Evolutionary conservation across 2,113 vertebrate species (phyloP).

Genomic region (Scortum barcoo): DNA sequence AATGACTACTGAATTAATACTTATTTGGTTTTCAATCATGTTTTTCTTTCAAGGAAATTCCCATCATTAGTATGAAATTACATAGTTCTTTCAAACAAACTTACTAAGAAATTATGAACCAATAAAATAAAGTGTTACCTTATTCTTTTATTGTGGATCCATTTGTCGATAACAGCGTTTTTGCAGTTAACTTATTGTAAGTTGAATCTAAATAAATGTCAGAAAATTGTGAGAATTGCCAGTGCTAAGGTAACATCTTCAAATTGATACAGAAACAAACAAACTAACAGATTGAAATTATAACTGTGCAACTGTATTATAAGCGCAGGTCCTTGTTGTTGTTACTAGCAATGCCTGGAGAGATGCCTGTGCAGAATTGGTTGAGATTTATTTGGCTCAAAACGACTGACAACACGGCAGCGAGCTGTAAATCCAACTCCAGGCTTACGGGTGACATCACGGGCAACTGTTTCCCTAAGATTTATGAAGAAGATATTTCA

Average conservation of each 20-base stretch:
- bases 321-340: not conserved
- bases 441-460: not conserved
- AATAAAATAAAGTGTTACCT: not conserved
- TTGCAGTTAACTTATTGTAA: not conserved
- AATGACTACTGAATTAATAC: not conserved
- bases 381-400: not conserved
- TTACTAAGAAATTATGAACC: not conserved
- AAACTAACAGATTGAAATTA: not conserved
- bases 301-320: not conserved
- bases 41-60: not conserved
- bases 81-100: not conserved
- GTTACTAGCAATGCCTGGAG: not conserved
- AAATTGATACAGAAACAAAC: too few relatives aligned
- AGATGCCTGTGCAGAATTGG: not conserved
- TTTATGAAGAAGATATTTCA: slow-evolving; percentile 7
- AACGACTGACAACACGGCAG: slow-evolving; percentile 15
- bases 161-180: not conserved
- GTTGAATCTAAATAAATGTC: not conserved
- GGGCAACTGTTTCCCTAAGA: not conserved
- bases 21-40: not conserved
- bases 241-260: not conserved
- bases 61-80: too few relatives aligned
- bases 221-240: not conserved
- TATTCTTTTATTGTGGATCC: not conserved
- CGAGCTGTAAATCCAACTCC: slow-evolving; percentile 4